Base-by-base conservation (phyloP, 2,113 vertebrate genomes). In the Myrmecobius fasciatus region DNA sequence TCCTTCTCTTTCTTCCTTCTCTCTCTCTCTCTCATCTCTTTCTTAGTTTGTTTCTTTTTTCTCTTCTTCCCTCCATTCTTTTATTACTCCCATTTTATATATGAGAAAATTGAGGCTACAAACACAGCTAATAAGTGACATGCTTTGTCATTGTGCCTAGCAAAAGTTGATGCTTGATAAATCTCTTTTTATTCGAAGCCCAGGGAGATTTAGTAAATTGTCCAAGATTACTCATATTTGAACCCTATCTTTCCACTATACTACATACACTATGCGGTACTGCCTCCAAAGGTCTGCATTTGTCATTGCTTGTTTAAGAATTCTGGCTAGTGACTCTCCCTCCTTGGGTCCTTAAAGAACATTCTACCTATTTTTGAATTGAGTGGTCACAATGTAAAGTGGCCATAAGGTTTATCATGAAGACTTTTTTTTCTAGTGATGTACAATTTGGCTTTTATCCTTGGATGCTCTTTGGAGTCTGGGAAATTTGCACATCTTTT, bases 401-500 rank as follows among this genome's bases (percentile, higher is more conserved):
- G n/a, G 0, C 89, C 90, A 24, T 0, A 31, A 56, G 93, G 36
- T 46, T 90, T 95, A 52, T 95, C 96, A 49, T 83, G 10, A 53
- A 89, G 75, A 31, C 36, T 83, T 83, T 43, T 43, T 60, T 83
- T 43, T 89, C 54, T 67, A 95, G 89, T 49, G 28, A 89, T 96
- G 20, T 91, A 46, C 60, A 93, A 46, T 36, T 88, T 96, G 94
- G 91, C 92, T 95, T 20, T 94, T 96, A 93, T 94, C 95, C 92
- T 96, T 91, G 92, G 92, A 91, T 94, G 92, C 47, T 93, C 93
- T 96, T 96, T 92, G 46, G 88, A 96, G 67, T 91, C 91, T 96
- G 94, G 95, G 91, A 94, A 94, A 92, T 95, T 46, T 95, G 96
- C 88, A 94, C 75, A 25, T 93, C 53, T 53, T 97, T 96, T 94